Evolutionary conservation across 1,140 invertebrate genomes (phyloP).

Genomic region (Teleogryllus occipitalis): DNA sequence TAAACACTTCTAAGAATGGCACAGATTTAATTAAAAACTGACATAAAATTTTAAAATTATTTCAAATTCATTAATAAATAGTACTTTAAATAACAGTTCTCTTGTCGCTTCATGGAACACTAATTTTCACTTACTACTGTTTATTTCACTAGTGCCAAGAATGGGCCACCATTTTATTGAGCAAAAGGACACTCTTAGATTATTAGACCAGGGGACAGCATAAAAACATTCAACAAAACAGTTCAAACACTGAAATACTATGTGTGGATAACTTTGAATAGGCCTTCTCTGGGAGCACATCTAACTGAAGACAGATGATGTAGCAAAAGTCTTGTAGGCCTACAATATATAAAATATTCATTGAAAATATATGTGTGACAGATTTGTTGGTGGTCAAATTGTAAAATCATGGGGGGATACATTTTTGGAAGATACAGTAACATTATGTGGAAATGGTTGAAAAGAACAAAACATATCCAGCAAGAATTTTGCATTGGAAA

Average conservation of each 20-base stretch:
- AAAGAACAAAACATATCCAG: background rate
- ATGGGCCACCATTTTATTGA: background rate
- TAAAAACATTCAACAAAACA: background rate
- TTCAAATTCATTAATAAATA: no score
- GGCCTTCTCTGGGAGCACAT: background rate
- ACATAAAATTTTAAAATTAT: no score
- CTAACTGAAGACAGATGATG: background rate
- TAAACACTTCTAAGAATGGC: no score
- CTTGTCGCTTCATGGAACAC: no score
- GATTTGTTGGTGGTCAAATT: background rate
- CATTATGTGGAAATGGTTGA: background rate
- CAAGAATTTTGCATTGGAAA: background rate
- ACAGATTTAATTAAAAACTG: no score
- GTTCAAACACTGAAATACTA: background rate
- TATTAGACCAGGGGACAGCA: background rate
- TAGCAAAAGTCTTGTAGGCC: background rate
- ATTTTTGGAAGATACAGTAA: background rate
- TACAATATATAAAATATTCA: background rate
- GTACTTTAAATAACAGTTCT: no score
- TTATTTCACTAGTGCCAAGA: background rate
- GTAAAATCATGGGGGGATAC: background rate
- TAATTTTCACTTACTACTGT: background rate
- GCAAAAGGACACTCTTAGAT: background rate
- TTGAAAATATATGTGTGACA: background rate
- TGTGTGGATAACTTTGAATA: background rate